Evolutionary conservation across 2,888 invertebrate genomes (phyloP).

Genomic region (Scaptomyza reducta): DNA sequence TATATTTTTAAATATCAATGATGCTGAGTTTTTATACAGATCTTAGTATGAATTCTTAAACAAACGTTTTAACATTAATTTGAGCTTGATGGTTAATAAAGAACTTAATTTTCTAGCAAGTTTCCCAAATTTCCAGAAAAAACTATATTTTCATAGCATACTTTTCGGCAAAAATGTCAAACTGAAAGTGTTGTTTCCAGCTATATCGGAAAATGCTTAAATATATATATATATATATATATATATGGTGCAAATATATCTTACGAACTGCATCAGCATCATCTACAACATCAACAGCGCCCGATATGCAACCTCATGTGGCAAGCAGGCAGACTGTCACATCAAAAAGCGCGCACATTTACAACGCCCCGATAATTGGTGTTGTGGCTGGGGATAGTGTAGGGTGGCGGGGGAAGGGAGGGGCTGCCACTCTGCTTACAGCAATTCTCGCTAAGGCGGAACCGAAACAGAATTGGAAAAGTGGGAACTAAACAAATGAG

Average conservation of each 20-base stretch:
- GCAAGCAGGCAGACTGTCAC: conserved; percentile 64
- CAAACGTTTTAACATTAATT: no score
- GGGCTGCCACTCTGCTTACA: conserved; percentile 56
- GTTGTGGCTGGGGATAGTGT: conserved; percentile 28
- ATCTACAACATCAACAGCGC: conserved; percentile 34
- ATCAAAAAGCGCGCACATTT: conserved; percentile 76
- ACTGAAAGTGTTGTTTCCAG: neutral
- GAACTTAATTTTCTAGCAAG: no score
- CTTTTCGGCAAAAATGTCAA: conserved; percentile 13
- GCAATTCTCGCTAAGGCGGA: conserved; percentile 66
- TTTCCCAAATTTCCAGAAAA: no score
- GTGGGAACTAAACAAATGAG: conserved; percentile 70
- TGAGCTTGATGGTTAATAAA: no score
- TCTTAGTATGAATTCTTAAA: no score
- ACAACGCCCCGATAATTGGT: conserved; percentile 80
- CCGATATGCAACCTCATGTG: conserved; percentile 34
- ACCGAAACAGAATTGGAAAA: conserved; percentile 38
- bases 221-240: conserved; percentile 4
- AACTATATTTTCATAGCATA: neutral
- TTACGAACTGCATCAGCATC: conserved; percentile 15
- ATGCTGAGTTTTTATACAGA: no score
- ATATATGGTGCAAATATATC: conserved; percentile 13
- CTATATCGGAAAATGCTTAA: neutral
- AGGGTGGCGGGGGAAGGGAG: neutral
- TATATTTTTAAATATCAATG: no score